phyloP scores from a whole-genome alignment of 2,797 vertebrate genomes.

The Rhyacichthys aspro region DNA sequence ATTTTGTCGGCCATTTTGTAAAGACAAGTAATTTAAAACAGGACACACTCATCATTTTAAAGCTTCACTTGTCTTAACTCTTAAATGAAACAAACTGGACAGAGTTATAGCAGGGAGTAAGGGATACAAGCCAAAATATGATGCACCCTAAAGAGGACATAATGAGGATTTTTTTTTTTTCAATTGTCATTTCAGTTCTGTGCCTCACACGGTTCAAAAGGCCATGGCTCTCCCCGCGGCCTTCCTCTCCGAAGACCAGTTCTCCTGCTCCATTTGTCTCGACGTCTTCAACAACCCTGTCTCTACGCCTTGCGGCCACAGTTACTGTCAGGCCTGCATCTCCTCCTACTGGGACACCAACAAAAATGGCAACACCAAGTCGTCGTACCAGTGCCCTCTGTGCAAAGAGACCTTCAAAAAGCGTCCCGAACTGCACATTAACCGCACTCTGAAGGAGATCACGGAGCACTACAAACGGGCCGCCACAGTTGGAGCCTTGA shows the following conservation, averaged over 20 bases:
- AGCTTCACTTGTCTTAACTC: no score
- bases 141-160: no score
- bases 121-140: no score
- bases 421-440: conserved; percentile 77
- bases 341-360: conserved; percentile 71
- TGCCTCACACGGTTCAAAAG: conserved; percentile 5
- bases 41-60: no score
- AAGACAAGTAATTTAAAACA: no score
- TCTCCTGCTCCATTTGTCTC: conserved; percentile 82
- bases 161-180: no score
- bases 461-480: conserved; percentile 79
- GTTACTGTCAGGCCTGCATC: conserved; percentile 84
- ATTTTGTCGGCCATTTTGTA: no score
- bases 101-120: no score
- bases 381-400: conserved; percentile 74
- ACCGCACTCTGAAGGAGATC: conserved; percentile 80
- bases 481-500: background rate
- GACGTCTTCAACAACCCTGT: conserved; percentile 74
- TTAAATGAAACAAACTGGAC: no score
- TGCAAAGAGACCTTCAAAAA: conserved; percentile 77
- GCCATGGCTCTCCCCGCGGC: conserved; percentile 59
- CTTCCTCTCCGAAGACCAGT: conserved; percentile 79
- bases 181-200: background rate
- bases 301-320: conserved; percentile 87
- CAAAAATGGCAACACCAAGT: conserved; percentile 12